A percentile compares a stretch with the other conserved stretches of the same genome.
phyloP scores from a whole-genome alignment of 2,113 vertebrate genomes.

The Motacilla tschutschensis region DNA sequence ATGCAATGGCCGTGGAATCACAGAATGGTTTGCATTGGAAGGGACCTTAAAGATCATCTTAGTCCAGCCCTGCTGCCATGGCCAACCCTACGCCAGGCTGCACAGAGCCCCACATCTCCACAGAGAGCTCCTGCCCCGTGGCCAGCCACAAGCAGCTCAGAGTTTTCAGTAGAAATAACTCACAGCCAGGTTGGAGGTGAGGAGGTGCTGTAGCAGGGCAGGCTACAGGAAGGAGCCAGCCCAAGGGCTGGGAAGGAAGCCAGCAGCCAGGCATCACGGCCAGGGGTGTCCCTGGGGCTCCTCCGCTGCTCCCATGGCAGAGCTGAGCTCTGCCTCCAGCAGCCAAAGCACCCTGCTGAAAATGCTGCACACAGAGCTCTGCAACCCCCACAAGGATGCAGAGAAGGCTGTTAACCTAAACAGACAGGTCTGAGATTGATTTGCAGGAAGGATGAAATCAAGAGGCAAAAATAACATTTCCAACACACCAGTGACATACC shows the following conservation, averaged over 20 bases:
- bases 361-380: accelerated
- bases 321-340: not conserved
- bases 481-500: not conserved
- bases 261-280: accelerated
- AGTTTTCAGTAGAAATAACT: not conserved
- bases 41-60: not conserved
- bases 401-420: not conserved
- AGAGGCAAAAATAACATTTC: slow-evolving; percentile 40
- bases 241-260: not conserved
- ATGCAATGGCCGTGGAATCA: not conserved
- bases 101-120: not conserved
- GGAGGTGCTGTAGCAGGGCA: not conserved
- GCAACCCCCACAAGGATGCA: not conserved
- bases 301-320: not conserved
- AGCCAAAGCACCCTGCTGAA: not conserved
- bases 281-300: not conserved
- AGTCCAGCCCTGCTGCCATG: not conserved
- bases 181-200: not conserved
- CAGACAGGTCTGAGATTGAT: not conserved
- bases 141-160: not conserved
- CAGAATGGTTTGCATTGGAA: not conserved
- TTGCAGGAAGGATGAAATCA: not conserved
- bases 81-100: not conserved
- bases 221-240: not conserved
- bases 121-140: accelerated